Evolutionary conservation across 2,888 invertebrate genomes (phyloP), one percentile per base, ranked within the genome.

Genomic region (Aspidapion aeneum): DNA sequence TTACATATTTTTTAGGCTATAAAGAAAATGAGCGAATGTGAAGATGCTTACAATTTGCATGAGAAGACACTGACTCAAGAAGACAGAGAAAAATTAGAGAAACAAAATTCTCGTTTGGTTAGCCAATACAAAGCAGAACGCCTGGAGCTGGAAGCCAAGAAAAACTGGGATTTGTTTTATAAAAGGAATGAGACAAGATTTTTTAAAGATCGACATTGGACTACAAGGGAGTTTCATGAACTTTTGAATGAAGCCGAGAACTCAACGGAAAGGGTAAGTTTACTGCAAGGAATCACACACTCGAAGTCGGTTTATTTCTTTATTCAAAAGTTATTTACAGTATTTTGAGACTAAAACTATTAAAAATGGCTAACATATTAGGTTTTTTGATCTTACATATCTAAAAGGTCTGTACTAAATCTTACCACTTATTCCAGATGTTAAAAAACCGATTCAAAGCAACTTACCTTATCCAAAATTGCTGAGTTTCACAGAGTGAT

Each of bases 201-300:
- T 79, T 98, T 97, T 76, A 93, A 93, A 79, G 96, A 98, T 80
- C 86, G 98, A 17, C 95, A 96, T 77, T 98, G 99, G 99, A 98
- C 96, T 1, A 92, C 90, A 65, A 84, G 95, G 74, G 99, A 99
- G 82, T 97, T 99, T 82, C 82, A 88, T 51, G 74, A 74, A 63
- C 68, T 75, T 16, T 58, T 74, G 12, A 64, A 63, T 9, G 66
- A 70, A 2, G 80, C 81, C 52, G 82, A 82, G 1, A 82, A 49
- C 12, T 5, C 7, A 19, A 18, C 18, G 0, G 22, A 55, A 21
- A 61, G 57, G 83, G 59, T 66, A 12, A 35, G 35, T 35, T n/a
- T n/a, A n/a, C n/a, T n/a, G n/a, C n/a, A n/a, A n/a, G n/a, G n/a
- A n/a, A n/a, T n/a, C n/a, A n/a, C n/a, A n/a, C n/a, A n/a, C n/a